Conservation (phyloP, 2,113 vertebrate species). For the Tragelaphus imberbis region DNA sequence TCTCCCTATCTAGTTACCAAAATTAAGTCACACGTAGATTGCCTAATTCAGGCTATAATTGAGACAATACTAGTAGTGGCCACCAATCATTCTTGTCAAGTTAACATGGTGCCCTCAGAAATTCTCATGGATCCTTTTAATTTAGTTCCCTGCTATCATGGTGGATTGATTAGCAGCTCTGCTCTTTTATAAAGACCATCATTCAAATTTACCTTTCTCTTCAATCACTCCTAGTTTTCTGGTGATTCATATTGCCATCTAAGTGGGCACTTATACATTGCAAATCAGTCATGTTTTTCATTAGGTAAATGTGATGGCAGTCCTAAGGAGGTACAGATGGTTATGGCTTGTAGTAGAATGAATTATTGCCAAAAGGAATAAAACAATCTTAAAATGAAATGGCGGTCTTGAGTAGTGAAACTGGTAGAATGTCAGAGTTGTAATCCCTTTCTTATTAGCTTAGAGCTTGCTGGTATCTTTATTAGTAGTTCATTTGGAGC, state of each 20-base stretch:
- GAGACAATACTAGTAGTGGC: background rate
- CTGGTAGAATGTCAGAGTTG: background rate
- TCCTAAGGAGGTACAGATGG: background rate
- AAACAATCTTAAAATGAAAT: background rate
- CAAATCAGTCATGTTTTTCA: background rate
- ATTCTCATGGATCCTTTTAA: constrained; percentile 44
- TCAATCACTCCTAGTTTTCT: constrained; percentile 40
- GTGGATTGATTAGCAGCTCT: constrained; percentile 28
- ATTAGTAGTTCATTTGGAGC: background rate
- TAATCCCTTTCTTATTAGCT: background rate
- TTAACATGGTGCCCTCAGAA: background rate
- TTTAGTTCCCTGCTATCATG: constrained; percentile 24
- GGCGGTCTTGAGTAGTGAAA: background rate
- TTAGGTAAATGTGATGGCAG: background rate
- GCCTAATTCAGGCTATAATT: background rate
- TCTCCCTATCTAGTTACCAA: background rate
- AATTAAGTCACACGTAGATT: background rate
- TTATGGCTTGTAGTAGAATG: background rate
- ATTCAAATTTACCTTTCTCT: constrained; percentile 38
- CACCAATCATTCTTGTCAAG: background rate
- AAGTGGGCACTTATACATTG: background rate
- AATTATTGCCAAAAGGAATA: background rate
- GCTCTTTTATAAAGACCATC: constrained; percentile 56
- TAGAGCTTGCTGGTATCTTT: background rate
- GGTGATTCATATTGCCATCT: background rate